Percentiles rank a stretch among this genome's conserved stretches.
phyloP scores from a whole-genome alignment of 2,797 vertebrate genomes.

The Myotis findleyi region DNA sequence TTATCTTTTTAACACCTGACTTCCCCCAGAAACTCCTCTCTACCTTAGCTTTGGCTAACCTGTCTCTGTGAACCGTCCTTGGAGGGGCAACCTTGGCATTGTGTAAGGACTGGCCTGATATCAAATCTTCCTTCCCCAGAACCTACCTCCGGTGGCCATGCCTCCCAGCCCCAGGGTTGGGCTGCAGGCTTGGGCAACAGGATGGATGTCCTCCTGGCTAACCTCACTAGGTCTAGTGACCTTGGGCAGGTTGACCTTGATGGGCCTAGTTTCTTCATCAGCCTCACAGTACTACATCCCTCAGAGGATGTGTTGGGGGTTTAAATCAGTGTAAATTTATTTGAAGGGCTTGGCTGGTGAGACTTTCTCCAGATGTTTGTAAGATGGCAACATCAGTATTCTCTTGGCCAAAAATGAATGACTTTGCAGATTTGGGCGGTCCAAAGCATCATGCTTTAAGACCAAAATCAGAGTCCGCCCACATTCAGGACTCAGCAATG shows the following conservation, averaged over 20 bases:
- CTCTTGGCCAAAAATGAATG: neutral
- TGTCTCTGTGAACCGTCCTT: neutral
- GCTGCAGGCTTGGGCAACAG: neutral
- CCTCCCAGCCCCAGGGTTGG: neutral
- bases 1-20: neutral
- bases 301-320: neutral
- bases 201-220: neutral
- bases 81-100: neutral
- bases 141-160: neutral
- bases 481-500: rapidly evolving
- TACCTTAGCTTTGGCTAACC: neutral
- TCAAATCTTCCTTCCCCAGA: neutral
- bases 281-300: too few relatives aligned
- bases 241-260: neutral
- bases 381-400: neutral
- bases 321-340: neutral
- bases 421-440: too few relatives aligned
- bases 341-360: neutral
- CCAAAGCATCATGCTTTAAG: rapidly evolving
- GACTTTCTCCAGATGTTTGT: neutral
- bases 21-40: neutral
- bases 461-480: neutral
- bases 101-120: neutral
- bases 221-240: neutral
- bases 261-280: neutral